phyloP scores from a whole-genome alignment of 2,888 invertebrate genomes.

The Eupithecia vulgata region DNA sequence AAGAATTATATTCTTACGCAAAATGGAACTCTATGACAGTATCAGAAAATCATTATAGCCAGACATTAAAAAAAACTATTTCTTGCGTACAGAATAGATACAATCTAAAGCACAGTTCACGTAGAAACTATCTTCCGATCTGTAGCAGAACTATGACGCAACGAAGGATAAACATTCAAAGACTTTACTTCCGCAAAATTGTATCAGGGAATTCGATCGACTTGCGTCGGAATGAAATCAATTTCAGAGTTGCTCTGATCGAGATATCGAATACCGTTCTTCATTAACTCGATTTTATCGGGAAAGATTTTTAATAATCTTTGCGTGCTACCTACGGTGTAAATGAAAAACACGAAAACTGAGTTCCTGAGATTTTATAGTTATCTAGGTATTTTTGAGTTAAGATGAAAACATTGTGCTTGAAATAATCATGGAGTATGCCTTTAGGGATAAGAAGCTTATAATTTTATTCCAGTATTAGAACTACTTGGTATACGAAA shows the following conservation, averaged over 20 bases:
- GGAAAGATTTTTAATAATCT: slow-evolving; percentile 78
- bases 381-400: neutral
- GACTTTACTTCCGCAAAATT: slow-evolving; percentile 68
- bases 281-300: slow-evolving; percentile 83
- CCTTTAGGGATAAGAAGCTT: too few relatives aligned
- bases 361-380: neutral
- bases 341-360: neutral
- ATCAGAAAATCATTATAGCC: neutral
- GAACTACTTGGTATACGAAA: too few relatives aligned
- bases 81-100: slow-evolving; percentile 21
- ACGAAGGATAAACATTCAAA: slow-evolving; percentile 52
- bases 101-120: slow-evolving; percentile 21
- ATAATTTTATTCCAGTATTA: too few relatives aligned
- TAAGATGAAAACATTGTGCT: too few relatives aligned
- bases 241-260: slow-evolving; percentile 73
- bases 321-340: slow-evolving; percentile 52
- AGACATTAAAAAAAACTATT: neutral
- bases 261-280: slow-evolving; percentile 76
- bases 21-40: neutral
- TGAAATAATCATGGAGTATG: too few relatives aligned
- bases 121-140: slow-evolving; percentile 18
- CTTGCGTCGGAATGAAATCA: slow-evolving; percentile 77
- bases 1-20: neutral
- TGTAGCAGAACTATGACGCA: slow-evolving; percentile 29
- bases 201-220: slow-evolving; percentile 70